These are phyloP conservation scores for Gavia stellata DNA, from an alignment of 2,113 vertebrate species.

Conservation along the genomic window DNA sequence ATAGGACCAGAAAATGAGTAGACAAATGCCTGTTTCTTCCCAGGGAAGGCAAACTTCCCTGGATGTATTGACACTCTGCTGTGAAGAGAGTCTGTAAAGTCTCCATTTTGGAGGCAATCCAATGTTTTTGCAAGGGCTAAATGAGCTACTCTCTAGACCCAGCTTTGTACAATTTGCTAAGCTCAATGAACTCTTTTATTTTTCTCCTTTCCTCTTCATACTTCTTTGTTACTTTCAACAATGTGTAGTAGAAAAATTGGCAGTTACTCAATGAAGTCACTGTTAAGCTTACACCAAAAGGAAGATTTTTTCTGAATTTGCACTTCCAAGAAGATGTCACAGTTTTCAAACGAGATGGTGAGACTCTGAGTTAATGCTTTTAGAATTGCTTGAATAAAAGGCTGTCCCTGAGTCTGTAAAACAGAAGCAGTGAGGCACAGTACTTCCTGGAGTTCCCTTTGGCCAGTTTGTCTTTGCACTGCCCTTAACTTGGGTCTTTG, in stretches of 20 bases:
- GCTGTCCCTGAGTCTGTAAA: constrained; percentile 27
- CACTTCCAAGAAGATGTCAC: constrained; percentile 58
- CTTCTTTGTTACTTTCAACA: constrained; percentile 44
- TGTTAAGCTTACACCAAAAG: constrained; percentile 57
- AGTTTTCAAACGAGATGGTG: constrained; percentile 31
- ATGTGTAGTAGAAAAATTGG: constrained; percentile 60
- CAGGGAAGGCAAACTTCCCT: constrained; percentile 21
- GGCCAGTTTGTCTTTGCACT: constrained; percentile 21
- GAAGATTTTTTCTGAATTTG: constrained; percentile 34
- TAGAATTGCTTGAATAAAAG: constrained; percentile 49
- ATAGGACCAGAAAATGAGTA: background rate
- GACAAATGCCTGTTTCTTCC: constrained; percentile 44
- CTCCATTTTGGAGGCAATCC: constrained; percentile 45
- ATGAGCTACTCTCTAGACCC: constrained; percentile 35
- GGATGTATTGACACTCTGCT: background rate
- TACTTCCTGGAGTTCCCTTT: constrained; percentile 32
- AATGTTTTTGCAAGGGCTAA: constrained; percentile 50
- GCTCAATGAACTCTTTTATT: constrained; percentile 3
- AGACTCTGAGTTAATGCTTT: constrained; percentile 54
- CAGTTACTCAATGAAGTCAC: constrained; percentile 59
- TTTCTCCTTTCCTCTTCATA: background rate
- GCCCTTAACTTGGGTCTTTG: constrained; percentile 15
- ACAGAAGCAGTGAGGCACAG: constrained; percentile 33
- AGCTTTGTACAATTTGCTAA: constrained; percentile 30
- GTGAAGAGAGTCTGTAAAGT: constrained; percentile 25